Evolutionary conservation across 2,888 invertebrate genomes (phyloP), one percentile per base, ranked within the genome.

Genomic region (Eumerus sabulonum): DNA sequence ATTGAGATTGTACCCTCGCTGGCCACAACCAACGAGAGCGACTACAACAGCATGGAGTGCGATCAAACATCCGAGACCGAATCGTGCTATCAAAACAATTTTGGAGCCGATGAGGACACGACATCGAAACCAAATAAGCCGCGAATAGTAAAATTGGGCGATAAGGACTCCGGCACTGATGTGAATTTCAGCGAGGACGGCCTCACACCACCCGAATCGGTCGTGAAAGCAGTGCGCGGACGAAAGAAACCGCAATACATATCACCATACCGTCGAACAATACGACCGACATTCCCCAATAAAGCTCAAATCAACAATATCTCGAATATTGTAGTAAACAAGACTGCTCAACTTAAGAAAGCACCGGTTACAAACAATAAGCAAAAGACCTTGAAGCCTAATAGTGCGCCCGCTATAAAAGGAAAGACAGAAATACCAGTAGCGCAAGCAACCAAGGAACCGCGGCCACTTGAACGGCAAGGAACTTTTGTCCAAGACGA

Each of bases 401-500:
- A 45, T 4, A 44, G 53, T 16, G 56, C 59, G 18, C 68, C 50
- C 45, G 40, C 14, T 11, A 42, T 47, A 9, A 77, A 59, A n/a
- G 27, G 27, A 27, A 76, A 67, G 36, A 51, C 68, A 0, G 68
- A 67, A 62, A 38, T 60, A 16, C 51, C 73, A 74, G 12, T 14
- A 16, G 35, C 50, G 5, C 36, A 14, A 11, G 17, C 62, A 82
- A 84, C 62, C 13, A 13, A 82, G 38, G 35, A 74, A 18, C 19
- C 70, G 1, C 14, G 91, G 0, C 91, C 92, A 0, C 87, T 95
- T 38, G 94, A 95, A 82, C 91, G 97, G 27, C 97, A 98, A 88
- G 96, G 96, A 12, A 98, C 98, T 0, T 98, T 98, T 86, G 95
- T 96, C 0, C 97, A 97, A 88, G 96, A 97, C 84, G 95, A 95